Conservation (phyloP, 2,888 invertebrate species). For the Scaptomyza polygonia region DNA sequence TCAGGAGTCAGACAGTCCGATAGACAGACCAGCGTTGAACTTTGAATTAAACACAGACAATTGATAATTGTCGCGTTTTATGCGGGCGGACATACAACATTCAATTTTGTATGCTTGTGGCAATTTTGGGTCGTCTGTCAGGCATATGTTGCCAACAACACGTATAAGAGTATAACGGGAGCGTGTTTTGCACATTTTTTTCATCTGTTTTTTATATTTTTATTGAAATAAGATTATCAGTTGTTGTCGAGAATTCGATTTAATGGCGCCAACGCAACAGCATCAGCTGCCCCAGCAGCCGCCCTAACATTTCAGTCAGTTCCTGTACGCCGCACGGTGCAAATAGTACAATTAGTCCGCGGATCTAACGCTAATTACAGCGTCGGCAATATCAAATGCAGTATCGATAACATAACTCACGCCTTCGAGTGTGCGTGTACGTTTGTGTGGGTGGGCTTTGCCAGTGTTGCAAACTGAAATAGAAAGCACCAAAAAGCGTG, state of each 20-base stretch:
- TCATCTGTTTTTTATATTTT: slow-evolving; percentile 6
- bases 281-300: slow-evolving; percentile 47
- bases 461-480: slow-evolving; percentile 43
- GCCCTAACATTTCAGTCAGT: slow-evolving; percentile 65
- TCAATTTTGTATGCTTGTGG: slow-evolving; percentile 1
- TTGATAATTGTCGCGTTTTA: slow-evolving; percentile 62
- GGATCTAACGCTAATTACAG: slow-evolving; percentile 21
- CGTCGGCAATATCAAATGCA: slow-evolving; percentile 20
- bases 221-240: slow-evolving; percentile 66
- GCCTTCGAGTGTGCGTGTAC: slow-evolving; percentile 10
- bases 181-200: slow-evolving; percentile 52
- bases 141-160: slow-evolving; percentile 40
- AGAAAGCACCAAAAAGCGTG: background rate
- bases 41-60: slow-evolving; percentile 48
- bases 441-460: slow-evolving; percentile 20
- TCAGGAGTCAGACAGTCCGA: slow-evolving; percentile 35
- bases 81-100: slow-evolving; percentile 62
- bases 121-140: slow-evolving; percentile 55
- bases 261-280: slow-evolving; percentile 45
- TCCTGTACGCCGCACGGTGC: slow-evolving; percentile 75
- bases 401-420: slow-evolving; percentile 39
- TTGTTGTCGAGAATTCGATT: slow-evolving; percentile 73
- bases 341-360: slow-evolving; percentile 39
- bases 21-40: slow-evolving; percentile 44
- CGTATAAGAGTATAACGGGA: slow-evolving; percentile 13